Evolutionary conservation across 1,140 invertebrate species (phyloP), one percentile per base, ranked within the genome.

Genomic region (Brachystomella parvula): DNA sequence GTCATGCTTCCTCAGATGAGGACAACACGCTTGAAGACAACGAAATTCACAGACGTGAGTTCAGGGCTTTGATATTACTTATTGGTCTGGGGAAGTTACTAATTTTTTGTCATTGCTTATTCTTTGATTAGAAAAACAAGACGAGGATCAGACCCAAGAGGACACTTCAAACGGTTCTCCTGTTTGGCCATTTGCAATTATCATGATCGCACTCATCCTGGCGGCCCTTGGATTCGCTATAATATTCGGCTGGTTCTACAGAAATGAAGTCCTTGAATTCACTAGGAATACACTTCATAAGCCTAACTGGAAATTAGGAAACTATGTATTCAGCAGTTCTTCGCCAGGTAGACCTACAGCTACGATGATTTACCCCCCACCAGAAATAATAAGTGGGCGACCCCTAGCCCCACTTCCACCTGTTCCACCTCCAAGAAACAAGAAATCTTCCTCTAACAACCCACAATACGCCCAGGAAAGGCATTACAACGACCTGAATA

Each of bases 191-290:
- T 70, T 73, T 61, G 53, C 70, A 47, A 71, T 71, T 66, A 65
- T 63, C 15, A 33, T 73, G 24, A 32, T 73, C 47, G 67, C 63
- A 15, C 62, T 73, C 24, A 63, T 71, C 62, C 47, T 73, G 9
- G 69, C 71, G 21, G 64, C 62, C 3, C 32, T 73, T 19, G 61
- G 47, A 17, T 70, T 73, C 47, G 65, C 56, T 15, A 30, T 61
- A n/a, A 61, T 73, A n/a, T 31, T 73, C 2, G 68, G 71, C 24
- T 73, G 71, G 71, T 73, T 71, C 47, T 73, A 73, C 47, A 47
- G 71, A n/a, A 71, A 71, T 35, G 64, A 73, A 65, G 64, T 73
- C 6, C 21, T 71, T 2, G 64, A 69, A 61, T 73, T 69, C 63
- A 61, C 53, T 1, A 39, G 62, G 2, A 64, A 70, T 15, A 59